Base-by-base conservation (phyloP, 2,797 vertebrate genomes). In the Eremophila alpestris region DNA sequence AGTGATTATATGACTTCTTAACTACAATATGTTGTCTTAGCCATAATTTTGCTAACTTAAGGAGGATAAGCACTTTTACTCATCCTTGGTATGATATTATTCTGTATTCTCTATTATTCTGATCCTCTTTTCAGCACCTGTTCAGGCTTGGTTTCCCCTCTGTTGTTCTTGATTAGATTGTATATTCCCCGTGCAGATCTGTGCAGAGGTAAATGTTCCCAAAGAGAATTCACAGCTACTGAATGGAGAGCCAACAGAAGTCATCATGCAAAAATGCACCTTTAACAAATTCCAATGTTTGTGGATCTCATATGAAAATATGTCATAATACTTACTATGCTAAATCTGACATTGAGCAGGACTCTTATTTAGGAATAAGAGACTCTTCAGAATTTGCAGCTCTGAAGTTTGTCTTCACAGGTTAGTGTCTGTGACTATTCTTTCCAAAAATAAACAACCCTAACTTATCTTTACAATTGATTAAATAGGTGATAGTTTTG, bases 1-100 rank as follows among this genome's bases (percentile, higher is more conserved):
- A 82, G 34, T 60, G 22, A 82, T 92, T 90, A 45, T 90, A 51
- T 78, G 49, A 82, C 88, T 73, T 94, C 59, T 81, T 86, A 83
- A 74, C 49, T 30, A 21, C 30, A 83, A 7, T 69, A 49, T 2
- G 4, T 90, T 60, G 21, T 78, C 69, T 63, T 59, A 38, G 16
- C 52, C 59, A 51, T 90, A 88, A 59, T 86, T 94, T 83, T 90
- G 52, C 55, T 73, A 54, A 79, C 55, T 69, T 88, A 36, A 86
- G 70, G 34, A 89, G 51, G 83, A 46, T 76, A 82, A 90, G 77
- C 34, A 48, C 62, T 89, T 80, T 58, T 74, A 51, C 30, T 91
- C 16, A 56, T 82, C 45, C 71, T 54, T 73, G 70, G 8, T 70
- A 32, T 83, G 63, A 81, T 9, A 78, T 48, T 16, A 40, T 10